These are phyloP conservation scores for Genyomyrus donnyi DNA, from an alignment of 2,113 vertebrate genomes.

Conservation along the genomic window DNA sequence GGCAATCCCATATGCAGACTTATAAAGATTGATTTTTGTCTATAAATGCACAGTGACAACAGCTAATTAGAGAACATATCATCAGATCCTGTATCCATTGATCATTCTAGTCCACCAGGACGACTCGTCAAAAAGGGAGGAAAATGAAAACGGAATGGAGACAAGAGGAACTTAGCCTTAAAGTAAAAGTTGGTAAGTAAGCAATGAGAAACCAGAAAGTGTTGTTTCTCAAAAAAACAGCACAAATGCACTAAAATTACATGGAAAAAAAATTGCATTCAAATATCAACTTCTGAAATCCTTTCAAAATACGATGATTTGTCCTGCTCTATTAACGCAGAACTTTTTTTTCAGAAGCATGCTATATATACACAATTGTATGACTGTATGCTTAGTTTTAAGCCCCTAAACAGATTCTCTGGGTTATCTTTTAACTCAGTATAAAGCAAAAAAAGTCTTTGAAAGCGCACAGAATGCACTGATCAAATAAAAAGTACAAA, in stretches of 20 bases:
- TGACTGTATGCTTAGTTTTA: not conserved
- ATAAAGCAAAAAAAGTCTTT: not conserved
- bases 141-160: not conserved
- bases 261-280: not conserved
- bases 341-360: not conserved
- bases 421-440: not conserved
- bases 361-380: not conserved
- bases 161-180: not conserved
- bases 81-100: not conserved
- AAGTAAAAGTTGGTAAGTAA: not conserved
- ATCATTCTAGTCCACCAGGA: not conserved
- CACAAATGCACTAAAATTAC: not conserved
- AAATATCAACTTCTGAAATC: not conserved
- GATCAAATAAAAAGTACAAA: not conserved
- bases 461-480: not conserved
- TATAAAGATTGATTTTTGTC: not conserved
- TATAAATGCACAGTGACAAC: not conserved
- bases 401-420: not conserved
- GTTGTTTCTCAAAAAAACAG: not conserved
- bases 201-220: not conserved
- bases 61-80: not conserved
- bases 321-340: not conserved
- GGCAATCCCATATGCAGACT: not conserved
- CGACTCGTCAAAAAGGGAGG: not conserved
- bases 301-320: not conserved